Conservation (phyloP, 2,888 invertebrate genomes). For the Dicranocentrus wangi region DNA sequence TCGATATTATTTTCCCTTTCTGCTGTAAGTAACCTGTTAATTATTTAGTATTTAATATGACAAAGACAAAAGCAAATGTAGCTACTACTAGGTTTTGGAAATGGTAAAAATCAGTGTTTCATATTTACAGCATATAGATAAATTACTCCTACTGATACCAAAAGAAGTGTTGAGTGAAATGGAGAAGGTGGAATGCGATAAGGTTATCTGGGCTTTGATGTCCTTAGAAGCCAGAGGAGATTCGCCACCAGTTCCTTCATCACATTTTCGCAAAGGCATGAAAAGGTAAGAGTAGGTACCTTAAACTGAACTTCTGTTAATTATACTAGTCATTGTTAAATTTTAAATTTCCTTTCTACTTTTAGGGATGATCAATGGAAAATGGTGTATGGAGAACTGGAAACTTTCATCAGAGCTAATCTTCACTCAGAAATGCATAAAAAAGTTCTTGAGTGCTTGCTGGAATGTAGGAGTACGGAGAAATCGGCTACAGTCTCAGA, state of each 20-base stretch:
- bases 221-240: slow-evolving; percentile 72
- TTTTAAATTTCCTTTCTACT: slow-evolving; percentile 12
- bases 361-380: slow-evolving; percentile 90
- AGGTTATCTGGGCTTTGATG: slow-evolving; percentile 71
- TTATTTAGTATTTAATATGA: no score
- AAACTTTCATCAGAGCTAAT: slow-evolving; percentile 86
- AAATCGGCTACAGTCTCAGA: slow-evolving; percentile 76
- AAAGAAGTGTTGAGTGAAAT: slow-evolving; percentile 68
- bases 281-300: slow-evolving; percentile 74
- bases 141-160: slow-evolving; percentile 64
- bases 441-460: slow-evolving; percentile 84
- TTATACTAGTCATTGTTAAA: no score
- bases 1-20: slow-evolving; percentile 69
- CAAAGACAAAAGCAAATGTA: no score
- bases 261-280: slow-evolving; percentile 75
- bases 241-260: slow-evolving; percentile 73
- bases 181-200: slow-evolving; percentile 70
- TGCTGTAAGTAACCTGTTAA: slow-evolving; percentile 68
- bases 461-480: slow-evolving; percentile 79
- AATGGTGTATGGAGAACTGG: slow-evolving; percentile 91
- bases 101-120: no score
- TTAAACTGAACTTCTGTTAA: neutral
- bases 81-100: no score
- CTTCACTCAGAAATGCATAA: slow-evolving; percentile 86
- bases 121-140: slow-evolving; percentile 68